Conservation (phyloP, 1,140 invertebrate genomes). For the Oryctes rhinoceros region DNA sequence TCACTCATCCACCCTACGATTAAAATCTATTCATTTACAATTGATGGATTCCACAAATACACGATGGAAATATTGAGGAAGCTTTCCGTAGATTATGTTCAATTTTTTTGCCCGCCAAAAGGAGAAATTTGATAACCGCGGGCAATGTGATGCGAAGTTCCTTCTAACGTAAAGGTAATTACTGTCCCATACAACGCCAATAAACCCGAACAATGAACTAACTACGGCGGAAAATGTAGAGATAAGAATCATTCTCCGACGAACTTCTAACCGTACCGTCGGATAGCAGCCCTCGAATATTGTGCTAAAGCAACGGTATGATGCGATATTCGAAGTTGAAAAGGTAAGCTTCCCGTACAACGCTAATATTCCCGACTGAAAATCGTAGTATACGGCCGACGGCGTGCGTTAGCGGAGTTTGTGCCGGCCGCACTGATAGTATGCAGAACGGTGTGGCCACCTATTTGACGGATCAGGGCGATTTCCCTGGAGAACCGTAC, state of each 20-base stretch:
- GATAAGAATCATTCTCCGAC: conserved; percentile 3
- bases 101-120: too few relatives aligned
- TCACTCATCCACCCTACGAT: too few relatives aligned
- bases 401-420: neutral
- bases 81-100: too few relatives aligned
- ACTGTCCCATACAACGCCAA: neutral
- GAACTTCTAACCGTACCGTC: neutral
- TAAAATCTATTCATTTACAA: too few relatives aligned
- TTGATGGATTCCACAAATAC: too few relatives aligned
- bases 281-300: neutral
- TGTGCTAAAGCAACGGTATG: neutral
- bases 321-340: neutral
- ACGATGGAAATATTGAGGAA: too few relatives aligned
- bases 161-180: too few relatives aligned
- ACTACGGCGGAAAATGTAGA: neutral
- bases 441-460: neutral
- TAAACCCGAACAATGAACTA: neutral
- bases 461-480: conserved; percentile 13
- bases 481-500: neutral
- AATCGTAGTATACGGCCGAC: neutral
- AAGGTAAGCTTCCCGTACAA: neutral
- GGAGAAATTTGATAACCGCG: too few relatives aligned
- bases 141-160: too few relatives aligned
- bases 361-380: neutral
- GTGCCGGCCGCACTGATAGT: neutral